These are phyloP conservation scores for Rynchops niger DNA, from an alignment of 2,113 vertebrate genomes.

Conservation along the genomic window DNA sequence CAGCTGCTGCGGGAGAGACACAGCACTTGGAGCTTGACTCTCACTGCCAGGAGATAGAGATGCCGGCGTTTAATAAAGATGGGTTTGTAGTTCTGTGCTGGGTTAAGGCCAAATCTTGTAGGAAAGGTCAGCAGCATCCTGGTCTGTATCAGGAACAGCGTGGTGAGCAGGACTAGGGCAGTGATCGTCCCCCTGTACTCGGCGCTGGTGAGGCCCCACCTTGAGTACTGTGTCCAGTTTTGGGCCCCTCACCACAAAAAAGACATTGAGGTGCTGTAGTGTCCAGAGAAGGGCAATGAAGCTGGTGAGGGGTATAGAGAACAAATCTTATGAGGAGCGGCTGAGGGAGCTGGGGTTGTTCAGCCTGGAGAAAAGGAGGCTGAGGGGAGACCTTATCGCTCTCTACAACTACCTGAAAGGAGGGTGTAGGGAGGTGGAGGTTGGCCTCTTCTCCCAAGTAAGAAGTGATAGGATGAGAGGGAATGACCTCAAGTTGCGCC, in stretches of 20 bases:
- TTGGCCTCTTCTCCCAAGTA: background rate
- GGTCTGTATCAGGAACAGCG: background rate
- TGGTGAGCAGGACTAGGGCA: background rate
- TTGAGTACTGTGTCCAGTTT: background rate
- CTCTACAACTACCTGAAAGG: background rate
- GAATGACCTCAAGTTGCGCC: background rate
- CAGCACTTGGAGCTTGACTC: background rate
- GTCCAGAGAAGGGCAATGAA: background rate
- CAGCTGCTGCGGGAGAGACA: background rate
- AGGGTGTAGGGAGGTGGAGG: background rate
- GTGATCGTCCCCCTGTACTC: background rate
- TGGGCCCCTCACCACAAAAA: background rate
- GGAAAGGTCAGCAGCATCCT: background rate
- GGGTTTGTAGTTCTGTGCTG: rapidly evolving
- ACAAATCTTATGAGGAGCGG: background rate
- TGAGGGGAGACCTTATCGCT: background rate
- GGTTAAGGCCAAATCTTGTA: background rate
- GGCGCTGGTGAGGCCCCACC: background rate
- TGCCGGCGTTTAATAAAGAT: background rate
- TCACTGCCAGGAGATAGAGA: background rate
- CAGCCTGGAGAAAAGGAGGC: background rate
- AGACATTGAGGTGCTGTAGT: background rate
- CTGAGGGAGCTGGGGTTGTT: background rate
- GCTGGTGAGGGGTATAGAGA: background rate
- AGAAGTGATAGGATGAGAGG: background rate